These are phyloP conservation scores for Pangasius mekongensis DNA, from an alignment of 2,797 vertebrate genomes.

Conservation along the genomic window DNA sequence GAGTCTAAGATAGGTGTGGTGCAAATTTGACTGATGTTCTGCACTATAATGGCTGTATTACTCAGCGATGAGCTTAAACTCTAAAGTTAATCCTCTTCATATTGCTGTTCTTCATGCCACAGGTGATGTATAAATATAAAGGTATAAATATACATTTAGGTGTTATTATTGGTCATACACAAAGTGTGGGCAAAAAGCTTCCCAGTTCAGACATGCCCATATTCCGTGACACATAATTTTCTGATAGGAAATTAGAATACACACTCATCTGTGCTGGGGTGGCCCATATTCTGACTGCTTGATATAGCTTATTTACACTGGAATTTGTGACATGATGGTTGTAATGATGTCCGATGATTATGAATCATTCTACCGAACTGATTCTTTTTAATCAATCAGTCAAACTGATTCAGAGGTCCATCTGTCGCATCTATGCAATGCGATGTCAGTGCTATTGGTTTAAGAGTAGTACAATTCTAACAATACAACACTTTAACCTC, in stretches of 20 bases:
- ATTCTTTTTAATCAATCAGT: neutral
- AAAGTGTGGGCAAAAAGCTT: neutral
- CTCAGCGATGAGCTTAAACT: neutral
- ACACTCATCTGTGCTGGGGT: neutral
- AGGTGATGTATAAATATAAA: too few relatives aligned
- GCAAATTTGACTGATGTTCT: conserved; percentile 19
- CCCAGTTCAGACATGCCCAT: neutral
- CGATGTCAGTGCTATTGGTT: neutral
- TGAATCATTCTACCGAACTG: neutral
- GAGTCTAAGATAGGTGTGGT: conserved; percentile 27
- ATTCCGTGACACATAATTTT: conserved; percentile 12
- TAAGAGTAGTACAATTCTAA: neutral
- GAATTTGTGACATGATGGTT: neutral
- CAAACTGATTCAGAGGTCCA: neutral
- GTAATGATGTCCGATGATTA: neutral
- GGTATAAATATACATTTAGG: neutral
- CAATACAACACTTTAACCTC: neutral
- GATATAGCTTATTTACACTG: neutral
- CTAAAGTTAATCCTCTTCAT: conserved; percentile 21
- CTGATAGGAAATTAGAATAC: neutral
- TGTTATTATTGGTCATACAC: neutral
- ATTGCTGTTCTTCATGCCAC: neutral
- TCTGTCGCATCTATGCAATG: neutral
- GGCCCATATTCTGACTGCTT: neutral
- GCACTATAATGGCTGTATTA: neutral